phyloP scores from a whole-genome alignment of 2,797 vertebrate genomes.

The Podargus strigoides region DNA sequence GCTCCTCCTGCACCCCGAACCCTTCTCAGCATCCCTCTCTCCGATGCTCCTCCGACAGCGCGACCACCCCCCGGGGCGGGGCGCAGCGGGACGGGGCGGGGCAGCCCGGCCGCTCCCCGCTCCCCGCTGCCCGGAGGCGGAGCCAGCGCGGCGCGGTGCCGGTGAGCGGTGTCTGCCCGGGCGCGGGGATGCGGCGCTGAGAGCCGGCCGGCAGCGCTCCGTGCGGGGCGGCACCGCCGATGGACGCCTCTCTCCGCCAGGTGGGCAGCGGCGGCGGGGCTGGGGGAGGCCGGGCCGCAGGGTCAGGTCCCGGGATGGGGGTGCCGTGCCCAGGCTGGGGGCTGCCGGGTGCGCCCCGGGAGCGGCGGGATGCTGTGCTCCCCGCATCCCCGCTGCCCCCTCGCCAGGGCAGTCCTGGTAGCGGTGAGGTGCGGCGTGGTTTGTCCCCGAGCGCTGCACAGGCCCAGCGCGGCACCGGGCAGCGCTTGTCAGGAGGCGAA shows the following conservation, averaged over 20 bases:
- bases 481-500: neutral
- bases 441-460: neutral
- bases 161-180: neutral
- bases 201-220: neutral
- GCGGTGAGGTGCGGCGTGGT: neutral
- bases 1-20: neutral
- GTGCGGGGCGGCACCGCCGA: neutral
- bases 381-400: neutral
- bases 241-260: constrained; percentile 23
- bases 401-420: neutral
- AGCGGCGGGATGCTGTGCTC: neutral
- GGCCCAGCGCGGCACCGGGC: neutral
- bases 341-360: neutral
- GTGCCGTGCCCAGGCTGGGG: neutral
- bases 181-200: neutral
- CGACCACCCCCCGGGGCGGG: neutral
- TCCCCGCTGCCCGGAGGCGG: neutral
- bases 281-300: neutral
- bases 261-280: neutral
- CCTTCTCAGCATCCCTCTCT: neutral
- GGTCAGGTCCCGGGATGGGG: neutral
- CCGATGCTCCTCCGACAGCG: neutral
- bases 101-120: neutral
- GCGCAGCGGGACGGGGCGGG: neutral
- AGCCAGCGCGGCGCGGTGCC: neutral